Base-by-base conservation (phyloP, 1,140 invertebrate species). In the Caenorhabditis inopinata region DNA sequence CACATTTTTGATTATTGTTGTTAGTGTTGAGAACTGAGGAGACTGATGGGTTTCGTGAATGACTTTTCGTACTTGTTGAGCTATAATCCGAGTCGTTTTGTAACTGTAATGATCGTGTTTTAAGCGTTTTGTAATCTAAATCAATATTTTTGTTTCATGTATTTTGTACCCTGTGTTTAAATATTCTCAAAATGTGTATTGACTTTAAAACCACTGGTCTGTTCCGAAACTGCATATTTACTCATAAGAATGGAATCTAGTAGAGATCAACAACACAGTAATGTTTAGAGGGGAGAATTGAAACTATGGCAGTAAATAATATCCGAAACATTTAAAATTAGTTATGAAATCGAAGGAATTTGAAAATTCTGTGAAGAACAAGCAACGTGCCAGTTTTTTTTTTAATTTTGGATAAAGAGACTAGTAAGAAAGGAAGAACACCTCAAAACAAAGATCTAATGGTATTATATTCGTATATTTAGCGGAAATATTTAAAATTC, bases 1-100 rank as follows among this genome's bases (percentile, higher is more conserved):
- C 58, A 18, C n/a, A 6, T 68, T 68, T 68, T 42, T 68, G 58
- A 42, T 68, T 35, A 42, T 11, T n/a, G n/a, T n/a, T n/a, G n/a
- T n/a, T 38, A 21, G 29, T 16, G n/a, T 29, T 32, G 21, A 68
- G n/a, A 21, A 32, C 73, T 29, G 78, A 79, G 3, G 78, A 79
- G 9, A 79, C 46, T 1, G 78, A 79, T 21, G 78, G 53, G 38
- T 79, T 79, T 49, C 78, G 42, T 9, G 78, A 79, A 51, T 79
- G 78, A 18, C 51, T 79, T 27, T 79, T 79, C 3, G 78, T 79
- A 14, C 53, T 45, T 4, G 38, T 58, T 3, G 62, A 45, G 16
- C 78, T 62, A 23, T 79, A 79, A 27, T 79, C 78, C 18, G 78
- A 79, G 18, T 79, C 78, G 14, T 62, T 73, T 38, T 68, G 58